Evolutionary conservation across 2,113 vertebrate genomes (phyloP).

Genomic region (Halcyon senegalensis): DNA sequence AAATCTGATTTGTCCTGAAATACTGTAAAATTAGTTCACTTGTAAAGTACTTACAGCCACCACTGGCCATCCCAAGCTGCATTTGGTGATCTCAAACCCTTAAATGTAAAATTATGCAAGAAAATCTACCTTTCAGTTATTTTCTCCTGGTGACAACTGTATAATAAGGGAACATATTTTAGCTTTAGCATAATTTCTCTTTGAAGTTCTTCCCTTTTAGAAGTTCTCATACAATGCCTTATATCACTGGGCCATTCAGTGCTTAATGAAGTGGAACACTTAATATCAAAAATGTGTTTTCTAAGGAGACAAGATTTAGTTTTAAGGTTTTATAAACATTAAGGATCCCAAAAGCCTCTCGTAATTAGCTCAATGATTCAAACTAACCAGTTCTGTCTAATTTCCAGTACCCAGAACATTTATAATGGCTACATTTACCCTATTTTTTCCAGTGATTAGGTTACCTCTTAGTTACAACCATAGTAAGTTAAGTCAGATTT

Average conservation of each 20-base stretch:
- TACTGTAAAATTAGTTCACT: neutral
- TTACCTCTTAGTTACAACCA: neutral
- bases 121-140: constrained; percentile 45
- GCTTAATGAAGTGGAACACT: neutral
- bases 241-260: neutral
- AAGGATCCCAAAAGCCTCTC: neutral
- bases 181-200: constrained; percentile 39
- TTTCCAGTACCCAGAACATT: neutral
- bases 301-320: neutral
- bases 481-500: neutral
- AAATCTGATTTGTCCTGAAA: neutral
- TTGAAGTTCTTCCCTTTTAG: constrained; percentile 26
- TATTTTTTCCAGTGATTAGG: neutral
- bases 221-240: neutral
- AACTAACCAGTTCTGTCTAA: neutral
- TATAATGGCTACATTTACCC: neutral
- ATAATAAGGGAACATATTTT: constrained; percentile 30
- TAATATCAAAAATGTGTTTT: neutral
- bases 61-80: neutral
- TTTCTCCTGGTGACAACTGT: neutral
- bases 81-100: constrained; percentile 1
- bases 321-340: neutral
- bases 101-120: constrained; percentile 18
- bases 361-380: neutral
- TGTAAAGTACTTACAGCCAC: neutral